A percentile compares a stretch with the other conserved stretches of the same genome.
Conservation (phyloP, 2,797 vertebrate genomes). For the Columba guinea region DNA sequence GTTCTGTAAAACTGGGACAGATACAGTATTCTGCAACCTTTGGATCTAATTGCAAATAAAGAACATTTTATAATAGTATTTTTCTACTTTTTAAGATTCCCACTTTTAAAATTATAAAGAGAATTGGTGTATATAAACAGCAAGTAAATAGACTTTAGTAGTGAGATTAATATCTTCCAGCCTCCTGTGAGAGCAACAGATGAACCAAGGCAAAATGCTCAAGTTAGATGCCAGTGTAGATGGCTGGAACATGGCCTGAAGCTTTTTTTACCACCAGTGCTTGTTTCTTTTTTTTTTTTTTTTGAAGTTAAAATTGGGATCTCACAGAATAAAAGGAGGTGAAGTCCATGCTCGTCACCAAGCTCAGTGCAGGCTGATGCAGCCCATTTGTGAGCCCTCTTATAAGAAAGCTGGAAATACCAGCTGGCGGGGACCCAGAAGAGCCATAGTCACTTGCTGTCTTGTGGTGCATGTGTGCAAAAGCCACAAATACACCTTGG, state of each 20-base stretch:
- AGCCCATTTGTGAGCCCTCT: not conserved
- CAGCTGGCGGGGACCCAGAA: not conserved
- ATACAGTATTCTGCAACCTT: constrained; percentile 27
- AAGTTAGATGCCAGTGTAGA: not conserved
- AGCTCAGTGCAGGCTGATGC: not conserved
- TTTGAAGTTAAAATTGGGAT: not conserved
- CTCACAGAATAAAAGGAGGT: not conserved
- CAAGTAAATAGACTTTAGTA: not conserved
- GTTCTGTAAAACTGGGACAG: constrained; percentile 62
- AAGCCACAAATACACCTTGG: not conserved
- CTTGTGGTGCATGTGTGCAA: not conserved
- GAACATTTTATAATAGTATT: not conserved
- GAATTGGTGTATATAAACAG: not conserved
- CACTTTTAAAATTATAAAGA: not conserved
- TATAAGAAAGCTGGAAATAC: not conserved
- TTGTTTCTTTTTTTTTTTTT: not conserved
- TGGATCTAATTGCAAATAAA: constrained; percentile 38
- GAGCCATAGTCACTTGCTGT: not conserved
- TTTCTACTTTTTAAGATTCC: not conserved
- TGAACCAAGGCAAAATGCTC: not conserved
- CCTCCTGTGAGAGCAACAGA: not conserved
- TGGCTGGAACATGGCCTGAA: not conserved
- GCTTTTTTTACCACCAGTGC: not conserved
- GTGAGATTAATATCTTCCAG: not conserved
- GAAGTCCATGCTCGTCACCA: not conserved